Base-by-base conservation (phyloP, 2,888 invertebrate species). In the Ornithoptera alexandrae region DNA sequence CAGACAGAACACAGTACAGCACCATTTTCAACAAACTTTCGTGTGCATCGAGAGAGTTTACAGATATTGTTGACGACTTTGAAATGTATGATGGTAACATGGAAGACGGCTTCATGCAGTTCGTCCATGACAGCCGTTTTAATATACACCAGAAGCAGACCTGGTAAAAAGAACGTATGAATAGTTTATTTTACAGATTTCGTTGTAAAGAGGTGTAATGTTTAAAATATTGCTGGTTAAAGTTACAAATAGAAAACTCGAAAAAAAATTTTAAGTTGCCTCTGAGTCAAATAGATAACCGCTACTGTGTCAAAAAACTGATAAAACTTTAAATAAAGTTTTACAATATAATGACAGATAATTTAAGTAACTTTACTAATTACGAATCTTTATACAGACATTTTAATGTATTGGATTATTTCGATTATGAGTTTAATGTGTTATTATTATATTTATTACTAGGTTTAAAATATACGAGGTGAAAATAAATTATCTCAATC, bases 81-180 rank as follows among this genome's bases (percentile, higher is more conserved):
- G 94, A 95, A 0, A 94, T 97, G 1, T 95, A 95, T 57, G 96
- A 96, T 83, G 95, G 96, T 1, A 96, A 96, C 0, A 88, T 97
- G 30, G 97, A 97, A 81, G 96, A 97, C 83, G 95, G 62, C 20
- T 70, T 70, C 30, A 22, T 63, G 50, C 70, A 70, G 42, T 70
- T 70, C 42, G 39, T 70, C 5, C 59, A 56, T 5, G 67, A 70
- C 39, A 70, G 42, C 42, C 70, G 62, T 15, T 70, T 50, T 39
- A 53, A 17, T 17, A 18, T 70, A 15, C 62, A 50, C 24, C 66
- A 58, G 3, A 53, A 24, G 42, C 53, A 63, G 62, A 63, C 70
- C 2, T 70, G 62, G 66, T 70, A 69, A 36, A 30, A 56, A 50
- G 50, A 50, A 17, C 18, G 5, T 3, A 17, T 50, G 50, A 50